Conservation (phyloP, 2,888 invertebrate genomes). For the Xylota sylvarum region DNA sequence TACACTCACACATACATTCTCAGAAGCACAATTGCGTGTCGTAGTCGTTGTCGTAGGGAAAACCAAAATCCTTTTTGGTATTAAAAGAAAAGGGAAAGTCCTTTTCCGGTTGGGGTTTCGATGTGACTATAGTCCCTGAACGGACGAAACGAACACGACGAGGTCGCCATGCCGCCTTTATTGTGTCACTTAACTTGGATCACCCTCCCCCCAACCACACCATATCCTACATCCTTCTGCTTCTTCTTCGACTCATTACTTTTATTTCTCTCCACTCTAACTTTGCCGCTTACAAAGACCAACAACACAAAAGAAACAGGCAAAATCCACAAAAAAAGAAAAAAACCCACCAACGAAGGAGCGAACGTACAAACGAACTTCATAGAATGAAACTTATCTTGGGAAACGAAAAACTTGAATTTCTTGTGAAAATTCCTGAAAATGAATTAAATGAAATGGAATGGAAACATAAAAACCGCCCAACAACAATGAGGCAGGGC, state of each 20-base stretch:
- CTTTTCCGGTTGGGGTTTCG: conserved; percentile 52
- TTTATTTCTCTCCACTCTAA: conserved; percentile 34
- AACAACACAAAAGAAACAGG: conserved; percentile 22
- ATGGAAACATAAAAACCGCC: conserved; percentile 71
- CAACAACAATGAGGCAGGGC: conserved; percentile 64
- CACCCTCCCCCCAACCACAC: conserved; percentile 17
- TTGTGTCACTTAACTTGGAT: conserved; percentile 73
- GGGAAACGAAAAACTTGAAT: conserved; percentile 70
- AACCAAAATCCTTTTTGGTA: conserved; percentile 39
- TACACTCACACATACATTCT: conserved; percentile 1
- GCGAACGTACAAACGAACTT: background rate
- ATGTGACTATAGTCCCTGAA: conserved; percentile 8
- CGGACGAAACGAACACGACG: conserved; percentile 57
- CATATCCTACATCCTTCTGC: conserved; percentile 1
- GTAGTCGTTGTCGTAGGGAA: background rate
- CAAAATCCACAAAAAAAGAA: background rate
- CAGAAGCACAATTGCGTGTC: conserved; percentile 48
- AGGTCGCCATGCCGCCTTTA: conserved; percentile 73
- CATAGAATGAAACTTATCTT: conserved; percentile 56
- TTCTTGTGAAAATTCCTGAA: conserved; percentile 69
- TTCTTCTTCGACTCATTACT: conserved; percentile 68
- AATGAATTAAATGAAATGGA: conserved; percentile 76
- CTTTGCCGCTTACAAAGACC: conserved; percentile 25
- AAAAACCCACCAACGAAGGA: background rate
- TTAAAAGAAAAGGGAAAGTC: conserved; percentile 51